Conservation (phyloP, 2,113 vertebrate genomes). For the Nesoenas mayeri region DNA sequence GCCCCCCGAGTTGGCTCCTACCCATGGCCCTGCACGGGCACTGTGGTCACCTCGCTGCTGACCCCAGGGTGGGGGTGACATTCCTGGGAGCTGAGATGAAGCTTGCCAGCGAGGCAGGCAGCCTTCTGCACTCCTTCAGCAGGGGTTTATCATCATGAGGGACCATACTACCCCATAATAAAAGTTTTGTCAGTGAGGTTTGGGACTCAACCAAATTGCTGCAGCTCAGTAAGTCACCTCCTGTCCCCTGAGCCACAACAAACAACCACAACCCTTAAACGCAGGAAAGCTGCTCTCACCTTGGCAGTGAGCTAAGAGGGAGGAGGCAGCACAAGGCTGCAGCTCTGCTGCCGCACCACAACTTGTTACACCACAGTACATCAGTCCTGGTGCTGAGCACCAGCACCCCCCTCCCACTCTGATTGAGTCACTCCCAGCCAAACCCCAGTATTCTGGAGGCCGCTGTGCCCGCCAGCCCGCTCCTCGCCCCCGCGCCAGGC, state of each 20-base stretch:
- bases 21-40: fast-evolving
- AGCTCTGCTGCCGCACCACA: not conserved
- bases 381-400: fast-evolving
- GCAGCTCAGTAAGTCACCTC: not conserved
- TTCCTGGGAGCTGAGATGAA: not conserved
- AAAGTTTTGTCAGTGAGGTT: not conserved
- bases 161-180: not conserved
- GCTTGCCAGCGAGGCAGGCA: not conserved
- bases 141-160: not conserved
- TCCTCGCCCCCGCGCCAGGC: fast-evolving
- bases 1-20: fast-evolving
- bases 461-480: not conserved
- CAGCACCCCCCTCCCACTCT: fast-evolving
- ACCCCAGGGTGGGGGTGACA: too few relatives aligned
- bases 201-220: not conserved
- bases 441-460: fast-evolving
- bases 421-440: fast-evolving
- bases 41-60: fast-evolving
- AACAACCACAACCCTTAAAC: not conserved
- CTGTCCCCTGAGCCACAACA: not conserved
- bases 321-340: fast-evolving
- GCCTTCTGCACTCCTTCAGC: not conserved
- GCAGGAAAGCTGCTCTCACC: not conserved
- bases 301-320: not conserved
- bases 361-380: fast-evolving